Evolutionary conservation across 2,113 vertebrate species (phyloP), one percentile per base, ranked within the genome.

Genomic region (Microtus richardsoni): DNA sequence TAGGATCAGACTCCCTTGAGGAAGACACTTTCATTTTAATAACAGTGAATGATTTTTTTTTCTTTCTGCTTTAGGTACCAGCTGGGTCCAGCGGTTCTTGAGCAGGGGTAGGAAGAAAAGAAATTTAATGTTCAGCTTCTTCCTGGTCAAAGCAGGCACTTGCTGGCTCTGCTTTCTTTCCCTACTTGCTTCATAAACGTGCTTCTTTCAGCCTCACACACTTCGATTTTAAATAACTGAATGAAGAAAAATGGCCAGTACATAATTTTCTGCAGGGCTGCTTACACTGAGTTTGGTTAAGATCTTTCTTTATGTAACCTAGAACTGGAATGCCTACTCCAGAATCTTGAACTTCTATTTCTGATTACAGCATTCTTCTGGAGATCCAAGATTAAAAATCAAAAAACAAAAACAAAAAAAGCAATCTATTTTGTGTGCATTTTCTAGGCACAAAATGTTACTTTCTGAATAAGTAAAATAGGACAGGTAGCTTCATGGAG

Each of bases 401-500:
- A 64, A 30, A 30, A 68, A 39, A 24, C 49, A 75, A 41, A 17
- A 70, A 5, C 54, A 58, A 54, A 60, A 60, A 82, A 64, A 44
- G 4, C 44, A 84, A 64, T 84, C 3, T 84, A 85, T 66, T 85
- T 85, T 47, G 82, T 73, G 33, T 28, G 6, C 49, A n/a, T n/a
- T 95, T 79, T 62, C 91, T 96, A 75, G 88, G 47, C 36, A 94
- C 54, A 91, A 89, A 94, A 93, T 10, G 73, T 54, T 70, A 91
- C n/a, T 85, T 71, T 88, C 87, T 64, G 78, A 93, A 66, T 52
- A 94, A 64, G 10, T 73, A 83, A 90, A 92, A 36, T n/a, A 80
- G 70, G 9, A n/a, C 26, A 10, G 24, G 58, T 22, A 89, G 75
- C 7, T n/a, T 96, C 47, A 47, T 28, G 68, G 52, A 91, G 41